phyloP scores from a whole-genome alignment of 2,888 invertebrate species.

The Tetranychus truncatus region DNA sequence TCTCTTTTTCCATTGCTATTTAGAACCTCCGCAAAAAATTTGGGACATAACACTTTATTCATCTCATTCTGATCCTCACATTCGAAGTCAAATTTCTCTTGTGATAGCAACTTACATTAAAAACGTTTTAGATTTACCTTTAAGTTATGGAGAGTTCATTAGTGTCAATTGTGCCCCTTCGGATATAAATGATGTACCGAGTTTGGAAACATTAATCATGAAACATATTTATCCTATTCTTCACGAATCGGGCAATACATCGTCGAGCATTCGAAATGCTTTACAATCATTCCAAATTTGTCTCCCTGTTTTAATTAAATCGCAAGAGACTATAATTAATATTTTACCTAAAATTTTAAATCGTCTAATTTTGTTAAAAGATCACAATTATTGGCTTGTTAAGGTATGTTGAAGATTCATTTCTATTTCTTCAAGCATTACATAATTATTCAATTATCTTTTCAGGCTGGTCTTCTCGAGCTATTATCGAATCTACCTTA shows the following conservation, averaged over 20 bases:
- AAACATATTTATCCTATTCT: conserved; percentile 30
- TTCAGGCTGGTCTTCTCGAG: conserved; percentile 46
- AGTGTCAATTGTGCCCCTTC: conserved; percentile 17
- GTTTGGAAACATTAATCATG: conserved; percentile 29
- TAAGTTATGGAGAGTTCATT: conserved; percentile 19
- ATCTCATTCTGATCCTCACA: conserved; percentile 58
- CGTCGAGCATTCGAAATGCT: conserved; percentile 53
- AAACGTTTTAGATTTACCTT: conserved; percentile 33
- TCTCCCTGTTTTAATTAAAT: conserved; percentile 43
- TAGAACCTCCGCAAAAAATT: conserved; percentile 41
- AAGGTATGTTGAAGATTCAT: conserved; percentile 33
- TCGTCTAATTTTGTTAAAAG: conserved; percentile 44
- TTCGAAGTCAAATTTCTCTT: conserved; percentile 51
- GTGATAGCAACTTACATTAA: conserved; percentile 49
- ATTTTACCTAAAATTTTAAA: conserved; percentile 43
- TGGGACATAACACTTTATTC: conserved; percentile 51
- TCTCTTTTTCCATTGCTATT: background rate
- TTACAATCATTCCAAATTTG: conserved; percentile 45
- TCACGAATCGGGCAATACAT: conserved; percentile 46
- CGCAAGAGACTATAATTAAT: conserved; percentile 39
- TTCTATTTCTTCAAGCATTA: background rate
- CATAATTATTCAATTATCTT: background rate
- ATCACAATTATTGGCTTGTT: conserved; percentile 66
- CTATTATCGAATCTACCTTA: conserved; percentile 44
- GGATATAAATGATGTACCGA: conserved; percentile 21